These are phyloP conservation scores for Caenorhabditis briggsae DNA, from an alignment of 1,140 invertebrate genomes.

Conservation along the genomic window DNA sequence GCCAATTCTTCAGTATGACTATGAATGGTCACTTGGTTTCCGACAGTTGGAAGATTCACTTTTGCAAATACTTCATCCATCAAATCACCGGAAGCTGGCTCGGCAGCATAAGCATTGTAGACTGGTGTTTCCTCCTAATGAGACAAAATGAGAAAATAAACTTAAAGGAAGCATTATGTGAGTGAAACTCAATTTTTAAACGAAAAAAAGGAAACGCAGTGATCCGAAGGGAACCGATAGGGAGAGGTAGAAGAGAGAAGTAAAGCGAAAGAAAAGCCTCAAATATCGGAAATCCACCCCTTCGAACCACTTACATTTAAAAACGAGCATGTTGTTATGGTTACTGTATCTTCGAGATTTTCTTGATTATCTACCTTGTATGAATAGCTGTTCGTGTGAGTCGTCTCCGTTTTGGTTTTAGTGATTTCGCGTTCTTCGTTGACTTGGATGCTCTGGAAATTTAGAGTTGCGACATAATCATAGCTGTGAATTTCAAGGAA, in stretches of 20 bases:
- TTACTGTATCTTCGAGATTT: constrained; percentile 2
- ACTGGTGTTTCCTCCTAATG: constrained; percentile 10
- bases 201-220: neutral
- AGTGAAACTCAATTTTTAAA: neutral
- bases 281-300: neutral
- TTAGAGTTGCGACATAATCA: neutral
- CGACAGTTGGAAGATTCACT: constrained; percentile 58
- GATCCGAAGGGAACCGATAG: constrained; percentile 49
- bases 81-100: constrained; percentile 60
- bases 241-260: neutral
- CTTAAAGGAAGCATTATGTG: constrained; percentile 10
- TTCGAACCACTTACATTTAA: constrained; percentile 42
- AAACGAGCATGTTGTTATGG: constrained; percentile 37
- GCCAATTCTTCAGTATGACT: constrained; percentile 25
- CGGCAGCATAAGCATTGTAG: constrained; percentile 47
- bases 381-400: neutral
- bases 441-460: constrained; percentile 59
- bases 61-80: constrained; percentile 67
- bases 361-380: constrained; percentile 39
- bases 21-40: neutral
- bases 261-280: neutral
- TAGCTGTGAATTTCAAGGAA: neutral
- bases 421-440: constrained; percentile 42
- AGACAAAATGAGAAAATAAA: constrained; percentile 13
- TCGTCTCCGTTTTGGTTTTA: constrained; percentile 7